A percentile compares a stretch with the other conserved stretches of the same genome.
These are phyloP conservation scores for Neolamprologus cancellatus DNA, from an alignment of 2,113 vertebrate species.

Conservation along the genomic window DNA sequence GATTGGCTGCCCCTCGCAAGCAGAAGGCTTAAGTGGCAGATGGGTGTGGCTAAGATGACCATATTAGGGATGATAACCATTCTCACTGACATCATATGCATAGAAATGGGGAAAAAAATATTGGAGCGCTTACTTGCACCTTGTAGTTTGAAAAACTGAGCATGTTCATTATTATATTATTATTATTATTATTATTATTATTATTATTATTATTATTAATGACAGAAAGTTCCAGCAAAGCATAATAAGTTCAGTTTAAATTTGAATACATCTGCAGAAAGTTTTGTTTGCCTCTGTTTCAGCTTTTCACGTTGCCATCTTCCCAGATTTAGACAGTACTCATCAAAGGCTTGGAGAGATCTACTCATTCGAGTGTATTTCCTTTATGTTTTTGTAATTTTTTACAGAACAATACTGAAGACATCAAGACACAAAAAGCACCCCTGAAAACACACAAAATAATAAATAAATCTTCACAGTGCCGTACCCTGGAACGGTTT, in stretches of 20 bases:
- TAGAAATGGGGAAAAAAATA: rapidly evolving
- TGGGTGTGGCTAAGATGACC: neutral
- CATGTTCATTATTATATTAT: neutral
- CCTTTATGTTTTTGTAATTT: neutral
- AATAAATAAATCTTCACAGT: neutral
- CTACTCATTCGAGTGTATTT: neutral
- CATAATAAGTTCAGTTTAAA: neutral
- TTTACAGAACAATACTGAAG: neutral
- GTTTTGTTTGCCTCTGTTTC: neutral
- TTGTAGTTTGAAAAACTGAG: neutral
- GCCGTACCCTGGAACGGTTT: neutral
- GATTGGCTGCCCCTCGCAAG: neutral
- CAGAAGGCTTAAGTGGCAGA: neutral
- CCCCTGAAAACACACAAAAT: neutral
- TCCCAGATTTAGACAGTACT: neutral
- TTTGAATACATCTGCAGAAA: neutral
- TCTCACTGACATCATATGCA: neutral
- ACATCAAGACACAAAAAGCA: neutral
- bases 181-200: neutral
- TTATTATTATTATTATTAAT: neutral
- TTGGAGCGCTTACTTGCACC: neutral
- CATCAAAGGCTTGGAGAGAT: neutral
- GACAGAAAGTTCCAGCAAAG: neutral
- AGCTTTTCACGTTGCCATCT: neutral
- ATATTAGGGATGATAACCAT: neutral